Evolutionary conservation across 2,888 invertebrate species (phyloP), one percentile per base, ranked within the genome.

Genomic region (Opisthograptis luteolata): DNA sequence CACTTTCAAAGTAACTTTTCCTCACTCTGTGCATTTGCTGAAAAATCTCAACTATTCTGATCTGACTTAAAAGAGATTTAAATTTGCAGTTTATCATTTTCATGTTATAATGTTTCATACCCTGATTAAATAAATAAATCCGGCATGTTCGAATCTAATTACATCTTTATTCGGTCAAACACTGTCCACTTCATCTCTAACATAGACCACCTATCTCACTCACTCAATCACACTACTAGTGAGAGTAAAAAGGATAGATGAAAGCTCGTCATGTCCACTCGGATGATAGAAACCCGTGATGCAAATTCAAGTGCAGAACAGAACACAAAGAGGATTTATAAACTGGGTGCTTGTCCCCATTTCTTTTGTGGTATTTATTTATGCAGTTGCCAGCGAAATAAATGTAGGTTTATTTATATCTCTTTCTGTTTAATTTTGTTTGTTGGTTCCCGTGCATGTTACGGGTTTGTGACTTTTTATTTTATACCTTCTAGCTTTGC

Each of bases 241-340:
- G 28, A 36, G 44, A 57, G 46, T 31, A 53, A 54, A 57, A 59
- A 55, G 51, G 59, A 57, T 49, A 49, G 49, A 56, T 7, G 20
- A 34, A 40, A 51, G 30, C 40, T 40, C 31, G 40, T 43, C 50
- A 35, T 30, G 40, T 51, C 42, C 43, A 47, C 37, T 56, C 47
- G 46, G 52, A 52, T 36, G 40, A 17, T 22, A 37, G 35, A 44
- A 58, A 58, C 55, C 59, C 46, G 57, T 53, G 61, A 69, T 74
- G 70, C 68, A 72, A 73, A 73, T 72, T 69, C 53, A 61, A 59
- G 57, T 43, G 52, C 56, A 40, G 40, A 60, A 46, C 42, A 68
- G 62, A 71, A 65, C n/a, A n/a, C n/a, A n/a, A n/a, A n/a, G n/a
- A 65, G 67, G 58, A 55, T 59, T 59, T 68, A 59, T 60, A 57